Percentiles rank a stretch among this genome's conserved stretches.
These are phyloP conservation scores for Plestiodon gilberti DNA, from an alignment of 2,113 vertebrate species.

Conservation along the genomic window DNA sequence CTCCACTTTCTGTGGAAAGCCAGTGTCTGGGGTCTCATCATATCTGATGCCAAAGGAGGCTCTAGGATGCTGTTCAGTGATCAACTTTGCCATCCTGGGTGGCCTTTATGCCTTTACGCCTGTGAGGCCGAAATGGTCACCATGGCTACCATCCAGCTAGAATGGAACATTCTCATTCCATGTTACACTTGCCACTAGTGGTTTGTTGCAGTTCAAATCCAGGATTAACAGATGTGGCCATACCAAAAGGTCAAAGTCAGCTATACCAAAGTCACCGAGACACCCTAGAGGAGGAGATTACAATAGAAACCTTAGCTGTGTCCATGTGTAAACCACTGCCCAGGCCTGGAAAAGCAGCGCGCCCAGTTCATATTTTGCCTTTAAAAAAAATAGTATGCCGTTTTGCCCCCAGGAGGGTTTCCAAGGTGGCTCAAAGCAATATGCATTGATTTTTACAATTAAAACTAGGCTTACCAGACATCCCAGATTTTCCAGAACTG, in stretches of 20 bases:
- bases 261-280: too few species aligned
- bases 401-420: not conserved
- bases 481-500: too few species aligned
- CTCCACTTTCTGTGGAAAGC: not conserved
- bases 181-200: not conserved
- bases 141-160: too few species aligned
- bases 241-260: too few species aligned
- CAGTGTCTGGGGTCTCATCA: not conserved
- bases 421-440: not conserved
- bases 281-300: not conserved
- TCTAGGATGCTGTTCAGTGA: not conserved
- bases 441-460: not conserved
- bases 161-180: not conserved
- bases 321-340: not conserved
- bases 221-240: not conserved
- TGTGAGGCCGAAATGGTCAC: not conserved
- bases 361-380: too few species aligned
- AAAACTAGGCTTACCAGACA: too few species aligned
- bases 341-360: not conserved
- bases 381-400: not conserved
- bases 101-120: not conserved
- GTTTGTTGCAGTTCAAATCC: not conserved
- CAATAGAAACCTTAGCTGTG: not conserved
- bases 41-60: not conserved
- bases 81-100: not conserved